Percentiles rank a stretch among this genome's conserved stretches.
Conservation (phyloP, 2,888 invertebrate species). For the Lutraria lutraria region DNA sequence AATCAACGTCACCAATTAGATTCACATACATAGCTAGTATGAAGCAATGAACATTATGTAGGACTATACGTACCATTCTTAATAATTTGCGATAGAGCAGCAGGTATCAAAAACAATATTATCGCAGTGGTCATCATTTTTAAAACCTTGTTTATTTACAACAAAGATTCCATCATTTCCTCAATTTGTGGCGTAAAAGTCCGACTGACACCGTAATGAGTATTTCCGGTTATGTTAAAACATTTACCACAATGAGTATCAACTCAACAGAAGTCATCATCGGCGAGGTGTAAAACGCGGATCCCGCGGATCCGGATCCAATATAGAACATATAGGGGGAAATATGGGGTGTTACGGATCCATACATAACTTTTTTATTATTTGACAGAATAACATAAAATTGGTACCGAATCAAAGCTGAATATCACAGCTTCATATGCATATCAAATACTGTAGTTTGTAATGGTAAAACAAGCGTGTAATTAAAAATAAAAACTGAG, state of each 20-base stretch:
- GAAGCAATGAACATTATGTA: not conserved
- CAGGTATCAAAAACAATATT: not conserved
- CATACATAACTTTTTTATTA: too few relatives aligned
- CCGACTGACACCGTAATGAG: not conserved
- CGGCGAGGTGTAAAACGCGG: too few relatives aligned
- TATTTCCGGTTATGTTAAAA: constrained; percentile 18
- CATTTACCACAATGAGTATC: not conserved
- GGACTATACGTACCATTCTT: not conserved
- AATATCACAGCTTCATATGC: too few relatives aligned
- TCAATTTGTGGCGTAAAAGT: not conserved
- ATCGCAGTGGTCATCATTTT: not conserved
- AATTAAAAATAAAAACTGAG: too few relatives aligned
- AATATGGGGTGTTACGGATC: too few relatives aligned
- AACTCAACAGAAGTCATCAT: not conserved
- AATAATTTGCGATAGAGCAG: not conserved
- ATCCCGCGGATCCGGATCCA: too few relatives aligned
- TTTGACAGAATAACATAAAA: too few relatives aligned
- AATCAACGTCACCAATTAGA: not conserved
- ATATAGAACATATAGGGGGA: too few relatives aligned
- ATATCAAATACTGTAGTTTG: too few relatives aligned
- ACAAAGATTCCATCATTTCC: constrained; percentile 21
- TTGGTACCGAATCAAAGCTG: too few relatives aligned
- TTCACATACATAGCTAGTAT: not conserved
- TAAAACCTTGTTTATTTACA: not conserved
- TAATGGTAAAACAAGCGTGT: too few relatives aligned